Percentiles rank a stretch among this genome's conserved stretches.
These are phyloP conservation scores for Dunckerocampus dactyliophorus DNA, from an alignment of 2,113 vertebrate genomes.

Conservation along the genomic window DNA sequence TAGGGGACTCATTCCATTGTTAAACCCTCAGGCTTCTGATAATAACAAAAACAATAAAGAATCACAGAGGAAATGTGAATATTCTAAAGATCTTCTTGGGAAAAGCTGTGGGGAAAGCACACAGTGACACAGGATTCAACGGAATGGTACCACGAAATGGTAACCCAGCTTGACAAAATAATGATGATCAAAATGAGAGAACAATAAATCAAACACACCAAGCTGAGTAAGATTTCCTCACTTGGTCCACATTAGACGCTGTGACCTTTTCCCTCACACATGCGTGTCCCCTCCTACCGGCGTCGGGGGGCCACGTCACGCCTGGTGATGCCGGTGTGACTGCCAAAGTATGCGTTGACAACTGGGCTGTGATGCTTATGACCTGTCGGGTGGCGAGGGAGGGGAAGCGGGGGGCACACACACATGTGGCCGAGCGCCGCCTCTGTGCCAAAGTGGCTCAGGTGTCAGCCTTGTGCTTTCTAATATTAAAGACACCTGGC, in stretches of 20 bases:
- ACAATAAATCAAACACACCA: neutral
- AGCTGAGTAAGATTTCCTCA: constrained; percentile 3
- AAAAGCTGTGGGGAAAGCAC: neutral
- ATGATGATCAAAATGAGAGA: neutral
- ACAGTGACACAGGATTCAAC: too few species aligned
- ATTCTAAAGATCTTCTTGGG: neutral
- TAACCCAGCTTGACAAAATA: neutral
- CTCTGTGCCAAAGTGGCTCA: constrained; percentile 30
- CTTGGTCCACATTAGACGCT: neutral
- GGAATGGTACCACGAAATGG: neutral
- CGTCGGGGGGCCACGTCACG: constrained; percentile 24
- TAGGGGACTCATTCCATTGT: neutral
- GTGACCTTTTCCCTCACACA: constrained; percentile 30
- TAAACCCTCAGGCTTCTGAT: neutral
- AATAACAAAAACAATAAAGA: neutral
- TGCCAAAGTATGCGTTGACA: constrained; percentile 51
- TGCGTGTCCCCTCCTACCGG: constrained; percentile 9
- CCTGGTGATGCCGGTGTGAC: constrained; percentile 66
- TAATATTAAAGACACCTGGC: constrained; percentile 66
- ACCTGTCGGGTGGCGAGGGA: constrained; percentile 18
- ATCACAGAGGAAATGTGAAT: neutral
- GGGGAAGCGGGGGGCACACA: constrained; percentile 4
- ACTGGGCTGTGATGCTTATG: constrained; percentile 55
- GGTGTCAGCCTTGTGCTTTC: constrained; percentile 66
- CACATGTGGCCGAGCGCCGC: constrained; percentile 15